A percentile compares a stretch with the other conserved stretches of the same genome.
These are phyloP conservation scores for Echinops telfairi DNA, from an alignment of 2,113 vertebrate species.

Conservation along the genomic window DNA sequence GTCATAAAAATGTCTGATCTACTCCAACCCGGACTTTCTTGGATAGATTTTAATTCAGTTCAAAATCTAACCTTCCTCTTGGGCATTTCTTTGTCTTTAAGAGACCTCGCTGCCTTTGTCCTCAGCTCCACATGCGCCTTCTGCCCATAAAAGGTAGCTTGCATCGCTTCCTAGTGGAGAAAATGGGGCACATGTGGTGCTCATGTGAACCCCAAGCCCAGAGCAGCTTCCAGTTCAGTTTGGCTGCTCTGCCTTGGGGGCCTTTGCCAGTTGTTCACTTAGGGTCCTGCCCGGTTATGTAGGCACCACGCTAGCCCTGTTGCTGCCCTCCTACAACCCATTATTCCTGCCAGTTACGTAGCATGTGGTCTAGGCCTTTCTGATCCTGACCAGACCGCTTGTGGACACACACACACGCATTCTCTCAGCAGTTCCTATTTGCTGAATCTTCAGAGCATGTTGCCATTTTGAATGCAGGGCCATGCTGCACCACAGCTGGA, in stretches of 20 bases:
- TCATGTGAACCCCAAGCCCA: background rate
- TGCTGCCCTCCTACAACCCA: no score
- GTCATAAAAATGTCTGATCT: conserved; percentile 5
- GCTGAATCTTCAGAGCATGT: background rate
- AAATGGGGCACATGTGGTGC: background rate
- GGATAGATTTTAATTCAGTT: conserved; percentile 17
- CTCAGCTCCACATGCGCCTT: background rate
- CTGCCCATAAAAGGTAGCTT: background rate
- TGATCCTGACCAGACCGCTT: background rate
- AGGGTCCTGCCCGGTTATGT: background rate
- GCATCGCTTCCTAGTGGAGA: background rate
- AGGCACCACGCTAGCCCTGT: background rate
- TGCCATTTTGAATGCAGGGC: background rate
- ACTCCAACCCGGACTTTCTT: background rate
- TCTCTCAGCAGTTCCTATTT: background rate
- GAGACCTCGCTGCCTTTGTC: background rate
- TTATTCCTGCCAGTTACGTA: background rate
- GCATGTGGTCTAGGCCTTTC: background rate
- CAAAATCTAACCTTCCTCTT: background rate
- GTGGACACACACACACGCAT: background rate
- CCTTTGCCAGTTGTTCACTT: background rate
- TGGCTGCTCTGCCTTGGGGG: background rate
- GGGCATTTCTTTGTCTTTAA: background rate
- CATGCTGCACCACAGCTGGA: background rate
- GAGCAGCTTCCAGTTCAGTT: background rate